Base-by-base conservation (phyloP, 2,888 invertebrate species). In the Microplitis manilae region DNA sequence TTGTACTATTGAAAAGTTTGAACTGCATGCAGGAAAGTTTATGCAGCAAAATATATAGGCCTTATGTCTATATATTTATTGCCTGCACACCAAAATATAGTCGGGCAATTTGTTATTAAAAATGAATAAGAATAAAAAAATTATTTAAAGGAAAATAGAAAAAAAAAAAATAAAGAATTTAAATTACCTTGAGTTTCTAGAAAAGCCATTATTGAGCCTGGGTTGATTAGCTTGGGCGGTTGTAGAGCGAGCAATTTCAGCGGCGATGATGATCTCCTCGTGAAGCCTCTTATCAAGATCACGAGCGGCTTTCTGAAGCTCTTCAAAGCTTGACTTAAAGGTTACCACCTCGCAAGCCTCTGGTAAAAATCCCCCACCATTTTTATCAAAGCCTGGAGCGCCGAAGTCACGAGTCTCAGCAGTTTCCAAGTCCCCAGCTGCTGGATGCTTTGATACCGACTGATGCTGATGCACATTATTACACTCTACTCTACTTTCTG, bases 241-340 rank as follows among this genome's bases (percentile, higher is more conserved):
- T 40, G 74, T 76, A 6, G 50, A 73, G 8, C 77, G 68, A 71
- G 73, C 69, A 38, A 79, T 73, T 71, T 82, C 83, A 50, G 82
- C 80, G 71, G 80, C 84, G 77, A 83, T 86, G 59, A 84, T 78
- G 79, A 84, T 84, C 77, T 84, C 82, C 79, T 86, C 85, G 78
- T 86, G 87, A 15, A 88, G 80, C 60, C 85, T 82, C 83, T 86
- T 87, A 81, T 88, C 87, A 8, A 89, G 84, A 73, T 88, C 87
- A 8, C 85, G 84, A 41, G 87, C 86, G 68, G 85, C 85, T 72
- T 86, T 87, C 74, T 86, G 83, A 41, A 87, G 79, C 73, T 87
- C 86, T 75, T 86, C 86, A 77, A 87, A 83, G 79, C 79, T 83
- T 67, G 83, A 80, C 62, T 79, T 81, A 38, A 80, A 81, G 39